Evolutionary conservation across 1,140 invertebrate species (phyloP).

Genomic region (Pentalonia nigronervosa): DNA sequence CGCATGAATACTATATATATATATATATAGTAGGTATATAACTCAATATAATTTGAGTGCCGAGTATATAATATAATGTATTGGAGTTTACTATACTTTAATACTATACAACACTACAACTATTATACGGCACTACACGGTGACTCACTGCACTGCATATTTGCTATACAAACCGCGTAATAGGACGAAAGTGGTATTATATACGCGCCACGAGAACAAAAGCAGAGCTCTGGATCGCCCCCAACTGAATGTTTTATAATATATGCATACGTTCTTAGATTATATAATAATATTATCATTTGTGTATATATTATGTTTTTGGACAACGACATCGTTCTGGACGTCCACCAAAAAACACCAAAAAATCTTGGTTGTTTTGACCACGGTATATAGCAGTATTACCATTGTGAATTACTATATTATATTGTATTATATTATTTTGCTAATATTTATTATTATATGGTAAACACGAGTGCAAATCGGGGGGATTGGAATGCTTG

Average conservation of each 20-base stretch:
- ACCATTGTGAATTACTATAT: neutral
- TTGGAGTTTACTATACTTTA: neutral
- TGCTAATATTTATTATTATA: too few relatives aligned
- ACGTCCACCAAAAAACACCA: neutral
- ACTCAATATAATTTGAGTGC: neutral
- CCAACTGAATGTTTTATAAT: slow-evolving; percentile 12
- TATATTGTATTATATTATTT: neutral
- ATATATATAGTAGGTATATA: too few relatives aligned
- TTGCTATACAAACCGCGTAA: neutral
- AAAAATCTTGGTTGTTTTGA: neutral
- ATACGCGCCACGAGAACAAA: neutral
- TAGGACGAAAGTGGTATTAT: neutral
- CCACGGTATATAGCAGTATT: neutral
- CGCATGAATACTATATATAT: too few relatives aligned
- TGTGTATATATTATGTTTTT: slow-evolving; percentile 2
- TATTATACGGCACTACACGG: neutral
- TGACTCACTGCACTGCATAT: neutral
- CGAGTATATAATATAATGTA: neutral
- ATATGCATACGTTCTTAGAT: neutral
- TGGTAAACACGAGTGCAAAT: too few relatives aligned
- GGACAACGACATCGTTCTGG: neutral
- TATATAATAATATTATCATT: slow-evolving; percentile 2
- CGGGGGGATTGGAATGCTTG: too few relatives aligned
- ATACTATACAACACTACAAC: neutral
- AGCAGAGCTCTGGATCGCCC: neutral